Conservation (phyloP, 2,113 vertebrate species). For the Hylia prasina region DNA sequence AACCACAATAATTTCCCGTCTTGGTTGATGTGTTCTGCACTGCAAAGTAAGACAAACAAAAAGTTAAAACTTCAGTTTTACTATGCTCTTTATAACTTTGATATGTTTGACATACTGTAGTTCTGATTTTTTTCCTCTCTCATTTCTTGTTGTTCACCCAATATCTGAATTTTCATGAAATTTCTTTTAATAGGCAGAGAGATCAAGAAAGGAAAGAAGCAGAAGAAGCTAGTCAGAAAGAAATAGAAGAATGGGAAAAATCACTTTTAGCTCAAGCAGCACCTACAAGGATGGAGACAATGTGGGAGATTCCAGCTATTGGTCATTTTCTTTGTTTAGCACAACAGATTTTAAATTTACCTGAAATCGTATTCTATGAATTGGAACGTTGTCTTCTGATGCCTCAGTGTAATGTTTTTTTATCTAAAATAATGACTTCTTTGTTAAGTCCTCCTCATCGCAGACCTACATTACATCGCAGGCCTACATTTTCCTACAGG, state of each 20-base stretch:
- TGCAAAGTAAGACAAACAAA: background rate
- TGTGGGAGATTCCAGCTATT: slow-evolving; percentile 98
- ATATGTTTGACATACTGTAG: background rate
- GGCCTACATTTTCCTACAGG: slow-evolving; percentile 85
- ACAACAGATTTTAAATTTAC: slow-evolving; percentile 91
- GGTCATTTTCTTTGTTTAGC: slow-evolving; percentile 98
- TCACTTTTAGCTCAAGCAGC: slow-evolving; percentile 84
- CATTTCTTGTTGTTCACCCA: background rate
- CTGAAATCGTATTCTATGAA: slow-evolving; percentile 96
- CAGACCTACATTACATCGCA: slow-evolving; percentile 85
- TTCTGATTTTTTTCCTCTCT: background rate
- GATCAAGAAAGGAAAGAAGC: slow-evolving; percentile 94
- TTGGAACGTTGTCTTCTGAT: slow-evolving; percentile 95
- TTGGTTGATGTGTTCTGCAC: background rate
- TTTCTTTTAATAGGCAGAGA: slow-evolving; percentile 80
- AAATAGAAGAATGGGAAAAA: slow-evolving; percentile 94
- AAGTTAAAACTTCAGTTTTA: background rate
- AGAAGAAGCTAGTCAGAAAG: slow-evolving; percentile 92
- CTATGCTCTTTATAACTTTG: background rate
- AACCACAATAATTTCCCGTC: background rate
- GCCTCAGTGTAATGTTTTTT: slow-evolving; percentile 91
- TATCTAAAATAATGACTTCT: slow-evolving; percentile 97
- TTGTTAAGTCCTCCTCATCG: slow-evolving; percentile 86
- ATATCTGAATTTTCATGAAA: slow-evolving; percentile 17
- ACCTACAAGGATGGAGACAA: slow-evolving; percentile 82